Conservation (phyloP, 2,888 invertebrate genomes). For the Mylabris sibirica region DNA sequence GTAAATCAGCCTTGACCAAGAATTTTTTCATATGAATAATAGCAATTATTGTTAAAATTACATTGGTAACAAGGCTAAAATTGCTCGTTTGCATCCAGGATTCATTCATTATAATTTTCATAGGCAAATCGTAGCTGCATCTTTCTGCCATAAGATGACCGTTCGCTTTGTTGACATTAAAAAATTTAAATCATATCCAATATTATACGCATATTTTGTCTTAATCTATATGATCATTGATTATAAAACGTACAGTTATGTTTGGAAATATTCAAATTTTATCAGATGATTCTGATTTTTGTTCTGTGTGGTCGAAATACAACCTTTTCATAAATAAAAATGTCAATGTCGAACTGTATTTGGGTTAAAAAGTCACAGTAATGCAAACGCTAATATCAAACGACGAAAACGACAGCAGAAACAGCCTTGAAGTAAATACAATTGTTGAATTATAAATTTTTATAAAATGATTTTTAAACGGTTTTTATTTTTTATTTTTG, state of each 20-base stretch:
- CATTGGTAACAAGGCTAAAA: not conserved
- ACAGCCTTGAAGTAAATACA: not conserved
- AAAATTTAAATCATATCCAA: not conserved
- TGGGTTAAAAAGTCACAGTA: constrained; percentile 5
- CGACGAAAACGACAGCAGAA: not conserved
- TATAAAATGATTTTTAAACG: not conserved
- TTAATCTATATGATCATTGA: too few species aligned
- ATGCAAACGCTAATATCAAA: not conserved
- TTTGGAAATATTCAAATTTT: not conserved
- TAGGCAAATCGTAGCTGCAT: not conserved
- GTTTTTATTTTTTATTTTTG: not conserved
- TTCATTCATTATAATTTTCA: not conserved
- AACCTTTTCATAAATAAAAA: not conserved
- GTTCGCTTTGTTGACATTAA: not conserved
- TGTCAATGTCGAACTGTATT: not conserved
- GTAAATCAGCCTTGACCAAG: not conserved
- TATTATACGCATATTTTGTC: not conserved
- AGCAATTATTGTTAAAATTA: not conserved
- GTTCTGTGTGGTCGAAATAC: not conserved
- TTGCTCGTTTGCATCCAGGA: not conserved
- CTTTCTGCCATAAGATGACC: not conserved
- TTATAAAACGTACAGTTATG: too few species aligned
- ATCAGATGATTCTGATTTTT: constrained; percentile 3
- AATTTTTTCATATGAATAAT: constrained; percentile 2
- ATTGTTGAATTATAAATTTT: not conserved